Base-by-base conservation (phyloP, 2,797 vertebrate species). In the Sebastes itinus region DNA sequence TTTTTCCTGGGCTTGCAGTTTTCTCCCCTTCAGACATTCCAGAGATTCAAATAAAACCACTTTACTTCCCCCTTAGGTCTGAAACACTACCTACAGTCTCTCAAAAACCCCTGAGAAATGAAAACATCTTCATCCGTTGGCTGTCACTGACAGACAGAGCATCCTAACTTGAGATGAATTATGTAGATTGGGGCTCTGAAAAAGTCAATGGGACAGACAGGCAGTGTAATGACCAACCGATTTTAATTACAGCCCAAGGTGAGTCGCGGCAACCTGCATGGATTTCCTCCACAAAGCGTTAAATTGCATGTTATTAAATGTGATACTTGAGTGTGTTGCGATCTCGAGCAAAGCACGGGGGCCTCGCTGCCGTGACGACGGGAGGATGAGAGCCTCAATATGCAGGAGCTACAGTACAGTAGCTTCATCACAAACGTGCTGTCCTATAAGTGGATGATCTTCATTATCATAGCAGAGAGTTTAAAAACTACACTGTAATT, bases 211-310 rank as follows among this genome's bases (percentile, higher is more conserved):
- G 35, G 55, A 77, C 83, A 68, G 77, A 52, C 60, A 42, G 35
- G 70, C 66, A 55, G 54, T 35, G 23, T 81, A 83, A 84, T 80
- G 75, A 55, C 61, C 70, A 38, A 75, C 3, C 13, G 2, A 69
- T 83, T 89, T 88, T 88, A 89, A 91, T 88, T 80, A 77, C 42
- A 86, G 67, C 33, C 55, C 32, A 83, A 88, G 75, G 84, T 88
- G 61, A 84, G 52, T 6, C 30, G 49, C 6, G 10, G 59, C 72
- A 83, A 80, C 78, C 33, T 83, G 66, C 77, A 78, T 73, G 68
- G 22, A 82, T 87, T 85, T 81, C 52, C 63, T 77, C 68, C 73
- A 60, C 77, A 81, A 78, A 83, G 86, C 55, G 4, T 90, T 78
- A 83, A 90, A 90, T 75, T 89, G 61, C 64, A 70, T 67, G 72